phyloP scores from a whole-genome alignment of 2,113 vertebrate species.

The Notothenia rossii region DNA sequence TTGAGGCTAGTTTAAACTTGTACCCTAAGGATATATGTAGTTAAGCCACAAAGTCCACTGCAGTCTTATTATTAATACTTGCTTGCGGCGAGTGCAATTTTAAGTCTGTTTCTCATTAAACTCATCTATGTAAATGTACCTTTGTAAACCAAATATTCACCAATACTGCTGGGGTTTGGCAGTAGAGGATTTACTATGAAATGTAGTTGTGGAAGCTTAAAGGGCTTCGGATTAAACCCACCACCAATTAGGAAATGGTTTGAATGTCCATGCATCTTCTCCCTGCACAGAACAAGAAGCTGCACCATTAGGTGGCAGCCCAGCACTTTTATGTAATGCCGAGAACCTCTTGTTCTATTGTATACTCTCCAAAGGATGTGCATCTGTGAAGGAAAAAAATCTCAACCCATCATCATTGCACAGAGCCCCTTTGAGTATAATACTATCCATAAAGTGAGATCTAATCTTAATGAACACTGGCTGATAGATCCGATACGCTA shows the following conservation, averaged over 20 bases:
- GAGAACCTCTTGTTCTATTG: slow-evolving; percentile 6
- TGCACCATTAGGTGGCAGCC: slow-evolving; percentile 74
- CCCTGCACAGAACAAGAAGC: slow-evolving; percentile 18
- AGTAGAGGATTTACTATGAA: slow-evolving; percentile 1
- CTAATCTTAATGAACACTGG: slow-evolving; percentile 69
- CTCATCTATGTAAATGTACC: neutral
- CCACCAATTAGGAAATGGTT: neutral
- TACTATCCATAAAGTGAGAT: slow-evolving; percentile 56
- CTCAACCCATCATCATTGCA: slow-evolving; percentile 20
- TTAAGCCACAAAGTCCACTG: neutral
- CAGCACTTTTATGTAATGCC: slow-evolving; percentile 48
- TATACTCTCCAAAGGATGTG: slow-evolving; percentile 24
- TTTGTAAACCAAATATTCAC: slow-evolving; percentile 11
- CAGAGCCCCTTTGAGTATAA: slow-evolving; percentile 40
- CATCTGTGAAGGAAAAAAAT: slow-evolving; percentile 27
- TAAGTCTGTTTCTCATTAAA: slow-evolving; percentile 32
- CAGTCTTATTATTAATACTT: slow-evolving; percentile 1
- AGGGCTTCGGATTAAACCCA: slow-evolving; percentile 3
- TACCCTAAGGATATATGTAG: slow-evolving; percentile 7
- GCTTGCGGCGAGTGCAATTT: neutral
- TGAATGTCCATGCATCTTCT: neutral
- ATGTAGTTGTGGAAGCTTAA: neutral
- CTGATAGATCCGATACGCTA: slow-evolving; percentile 52
- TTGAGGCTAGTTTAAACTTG: slow-evolving; percentile 16
- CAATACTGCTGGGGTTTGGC: neutral